A percentile compares a stretch with the other conserved stretches of the same genome.
Evolutionary conservation across 1,140 invertebrate genomes (phyloP).

Genomic region (Achroia grisella): DNA sequence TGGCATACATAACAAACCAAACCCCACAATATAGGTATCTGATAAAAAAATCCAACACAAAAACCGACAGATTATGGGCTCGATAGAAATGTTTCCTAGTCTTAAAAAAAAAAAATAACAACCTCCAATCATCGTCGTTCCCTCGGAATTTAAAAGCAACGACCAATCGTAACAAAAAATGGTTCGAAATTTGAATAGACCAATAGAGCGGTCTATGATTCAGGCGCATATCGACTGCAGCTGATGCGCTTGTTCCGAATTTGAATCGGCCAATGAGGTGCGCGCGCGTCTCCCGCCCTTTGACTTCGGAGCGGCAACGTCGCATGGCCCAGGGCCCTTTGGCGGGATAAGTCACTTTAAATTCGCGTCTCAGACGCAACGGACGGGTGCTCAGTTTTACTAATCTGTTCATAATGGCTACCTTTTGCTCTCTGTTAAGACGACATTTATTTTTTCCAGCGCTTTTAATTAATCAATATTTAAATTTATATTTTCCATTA

Average conservation of each 20-base stretch:
- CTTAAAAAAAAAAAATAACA: neutral
- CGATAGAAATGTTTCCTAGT: neutral
- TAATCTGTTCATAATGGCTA: too few relatives aligned
- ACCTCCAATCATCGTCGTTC: conserved; percentile 6
- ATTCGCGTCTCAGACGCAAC: neutral
- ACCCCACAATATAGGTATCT: neutral
- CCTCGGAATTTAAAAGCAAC: conserved; percentile 10
- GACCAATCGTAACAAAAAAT: conserved; percentile 12
- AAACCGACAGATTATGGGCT: neutral
- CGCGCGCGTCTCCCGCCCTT: conserved; percentile 19
- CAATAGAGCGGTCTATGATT: conserved; percentile 33
- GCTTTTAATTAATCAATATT: too few relatives aligned
- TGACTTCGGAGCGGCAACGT: neutral
- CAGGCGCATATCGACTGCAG: conserved; percentile 10
- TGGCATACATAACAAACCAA: neutral
- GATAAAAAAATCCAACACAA: neutral
- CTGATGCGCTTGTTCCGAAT: conserved; percentile 16
- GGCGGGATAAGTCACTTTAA: neutral
- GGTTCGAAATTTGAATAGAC: conserved; percentile 23
- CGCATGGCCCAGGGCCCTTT: conserved; percentile 1
- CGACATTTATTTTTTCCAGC: too few relatives aligned
- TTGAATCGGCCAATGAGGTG: conserved; percentile 26
- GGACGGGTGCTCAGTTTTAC: too few relatives aligned
- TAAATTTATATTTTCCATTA: too few relatives aligned
- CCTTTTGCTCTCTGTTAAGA: too few relatives aligned